phyloP scores from a whole-genome alignment of 2,113 vertebrate genomes.

The Corythaixoides concolor region DNA sequence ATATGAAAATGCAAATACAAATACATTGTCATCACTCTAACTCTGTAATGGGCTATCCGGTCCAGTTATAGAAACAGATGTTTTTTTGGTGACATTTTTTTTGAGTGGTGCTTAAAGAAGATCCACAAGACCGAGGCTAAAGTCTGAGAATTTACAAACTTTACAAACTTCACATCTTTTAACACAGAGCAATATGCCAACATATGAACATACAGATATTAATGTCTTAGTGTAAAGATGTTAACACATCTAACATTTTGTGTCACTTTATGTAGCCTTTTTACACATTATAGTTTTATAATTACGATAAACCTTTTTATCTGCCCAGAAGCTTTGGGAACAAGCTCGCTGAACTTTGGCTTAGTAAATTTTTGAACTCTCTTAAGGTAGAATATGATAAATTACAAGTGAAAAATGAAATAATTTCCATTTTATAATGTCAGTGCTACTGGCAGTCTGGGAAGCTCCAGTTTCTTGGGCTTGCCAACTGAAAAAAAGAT shows the following conservation, averaged over 20 bases:
- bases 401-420: conserved; percentile 39
- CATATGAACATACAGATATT: not conserved
- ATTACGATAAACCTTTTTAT: conserved; percentile 18
- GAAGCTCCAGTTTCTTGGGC: not conserved
- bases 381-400: conserved; percentile 22
- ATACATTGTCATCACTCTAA: not conserved
- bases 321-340: conserved; percentile 5
- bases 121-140: not conserved
- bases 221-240: not conserved
- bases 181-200: not conserved
- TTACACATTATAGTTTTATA: not conserved
- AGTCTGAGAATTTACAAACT: not conserved
- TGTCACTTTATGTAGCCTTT: not conserved
- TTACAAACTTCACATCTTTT: not conserved
- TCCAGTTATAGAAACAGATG: not conserved
- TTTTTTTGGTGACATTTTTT: not conserved
- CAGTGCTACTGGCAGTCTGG: not conserved
- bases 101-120: not conserved
- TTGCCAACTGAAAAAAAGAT: not conserved
- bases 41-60: not conserved
- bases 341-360: conserved; percentile 7
- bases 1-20: not conserved
- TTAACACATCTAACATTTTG: not conserved
- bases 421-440: not conserved
- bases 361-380: conserved; percentile 39